Conservation (phyloP, 2,888 invertebrate species). For the Dryobota labecula region DNA sequence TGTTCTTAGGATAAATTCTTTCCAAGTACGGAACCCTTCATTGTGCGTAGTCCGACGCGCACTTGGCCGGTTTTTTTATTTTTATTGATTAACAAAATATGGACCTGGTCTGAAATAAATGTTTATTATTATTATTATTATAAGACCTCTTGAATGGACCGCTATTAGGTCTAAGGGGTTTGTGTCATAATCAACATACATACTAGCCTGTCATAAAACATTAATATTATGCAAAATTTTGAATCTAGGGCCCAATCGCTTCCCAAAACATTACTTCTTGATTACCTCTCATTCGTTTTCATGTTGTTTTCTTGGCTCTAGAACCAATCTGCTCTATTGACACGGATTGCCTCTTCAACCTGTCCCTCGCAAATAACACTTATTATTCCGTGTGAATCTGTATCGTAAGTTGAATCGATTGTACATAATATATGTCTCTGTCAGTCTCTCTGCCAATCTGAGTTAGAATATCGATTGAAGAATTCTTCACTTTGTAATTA, state of each 20-base stretch:
- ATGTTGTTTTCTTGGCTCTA: neutral
- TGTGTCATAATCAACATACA: conserved; percentile 12
- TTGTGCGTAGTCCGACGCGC: no score
- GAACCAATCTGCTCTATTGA: neutral
- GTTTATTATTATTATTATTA: no score
- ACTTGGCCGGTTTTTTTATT: no score
- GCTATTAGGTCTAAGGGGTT: conserved; percentile 28
- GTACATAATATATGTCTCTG: no score
- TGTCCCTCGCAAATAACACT: neutral
- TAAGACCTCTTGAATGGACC: conserved; percentile 13
- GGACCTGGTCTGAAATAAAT: no score
- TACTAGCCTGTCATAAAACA: conserved; percentile 4
- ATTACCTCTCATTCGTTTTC: neutral
- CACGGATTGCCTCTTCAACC: neutral
- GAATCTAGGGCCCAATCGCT: neutral
- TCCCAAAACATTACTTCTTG: neutral
- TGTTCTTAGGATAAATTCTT: no score
- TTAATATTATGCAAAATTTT: conserved; percentile 9
- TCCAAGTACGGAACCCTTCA: no score
- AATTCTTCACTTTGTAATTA: neutral
- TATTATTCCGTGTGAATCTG: no score
- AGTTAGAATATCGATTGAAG: neutral
- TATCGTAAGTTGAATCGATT: no score
- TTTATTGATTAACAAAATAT: no score
- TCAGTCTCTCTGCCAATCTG: no score